Conservation (phyloP, 1,140 invertebrate species). For the Drosophila lowei region DNA sequence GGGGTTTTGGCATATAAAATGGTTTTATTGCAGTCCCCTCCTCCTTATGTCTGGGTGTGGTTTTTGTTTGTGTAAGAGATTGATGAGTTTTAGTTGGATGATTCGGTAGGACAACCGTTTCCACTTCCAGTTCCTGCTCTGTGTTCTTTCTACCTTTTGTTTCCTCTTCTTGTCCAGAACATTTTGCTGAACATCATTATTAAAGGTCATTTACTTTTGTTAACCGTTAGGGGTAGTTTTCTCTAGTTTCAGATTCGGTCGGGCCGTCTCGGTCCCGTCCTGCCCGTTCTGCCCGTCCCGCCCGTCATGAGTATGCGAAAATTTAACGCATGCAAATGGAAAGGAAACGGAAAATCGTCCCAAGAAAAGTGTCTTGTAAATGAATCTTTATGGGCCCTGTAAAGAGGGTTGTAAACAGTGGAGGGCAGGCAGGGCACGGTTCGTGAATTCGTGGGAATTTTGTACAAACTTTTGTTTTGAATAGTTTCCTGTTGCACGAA, state of each 20-base stretch:
- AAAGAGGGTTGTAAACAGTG: conserved; percentile 27
- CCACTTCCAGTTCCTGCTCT: conserved; percentile 8
- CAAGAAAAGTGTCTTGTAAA: conserved; percentile 55
- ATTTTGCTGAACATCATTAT: conserved; percentile 62
- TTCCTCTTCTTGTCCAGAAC: conserved; percentile 40
- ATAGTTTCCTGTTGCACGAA: conserved; percentile 9
- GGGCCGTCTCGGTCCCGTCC: background rate
- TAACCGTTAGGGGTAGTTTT: conserved; percentile 58
- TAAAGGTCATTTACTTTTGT: conserved; percentile 66
- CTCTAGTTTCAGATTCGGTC: conserved; percentile 40
- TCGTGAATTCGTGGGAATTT: conserved; percentile 50
- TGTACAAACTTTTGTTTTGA: conserved; percentile 45
- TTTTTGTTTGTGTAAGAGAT: conserved; percentile 29
- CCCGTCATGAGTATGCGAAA: conserved; percentile 49
- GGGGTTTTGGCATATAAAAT: conserved; percentile 38
- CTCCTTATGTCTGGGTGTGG: conserved; percentile 46
- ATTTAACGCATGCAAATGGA: conserved; percentile 73
- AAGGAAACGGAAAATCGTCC: conserved; percentile 48
- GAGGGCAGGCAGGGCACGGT: background rate
- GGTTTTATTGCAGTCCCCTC: conserved; percentile 40
- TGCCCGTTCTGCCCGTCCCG: conserved; percentile 18
- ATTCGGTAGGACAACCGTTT: conserved; percentile 31
- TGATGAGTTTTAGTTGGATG: conserved; percentile 45
- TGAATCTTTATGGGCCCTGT: conserved; percentile 58
- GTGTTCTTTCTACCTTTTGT: conserved; percentile 26